phyloP scores from a whole-genome alignment of 2,113 vertebrate species.

The Eupsittula cactorum region DNA sequence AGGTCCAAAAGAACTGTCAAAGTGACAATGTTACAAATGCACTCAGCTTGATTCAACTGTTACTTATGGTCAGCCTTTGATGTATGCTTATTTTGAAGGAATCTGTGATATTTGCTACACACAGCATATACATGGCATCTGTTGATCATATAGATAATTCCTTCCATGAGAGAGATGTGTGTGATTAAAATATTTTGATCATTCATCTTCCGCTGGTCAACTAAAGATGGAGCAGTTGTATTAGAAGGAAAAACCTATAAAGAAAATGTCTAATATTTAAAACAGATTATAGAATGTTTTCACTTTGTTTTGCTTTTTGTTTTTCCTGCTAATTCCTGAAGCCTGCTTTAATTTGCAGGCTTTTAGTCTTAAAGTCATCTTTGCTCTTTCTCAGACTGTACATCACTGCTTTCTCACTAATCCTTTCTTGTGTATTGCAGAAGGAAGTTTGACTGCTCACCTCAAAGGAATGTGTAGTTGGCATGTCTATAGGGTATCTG shows the following conservation, averaged over 20 bases:
- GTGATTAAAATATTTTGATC: neutral
- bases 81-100: neutral
- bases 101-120: neutral
- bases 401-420: neutral
- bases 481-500: constrained; percentile 8
- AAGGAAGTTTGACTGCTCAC: constrained; percentile 23
- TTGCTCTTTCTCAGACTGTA: neutral
- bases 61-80: neutral
- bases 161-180: fast-evolving
- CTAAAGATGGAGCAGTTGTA: neutral
- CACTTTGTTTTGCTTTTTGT: neutral
- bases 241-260: neutral
- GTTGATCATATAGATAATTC: neutral
- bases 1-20: neutral
- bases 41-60: neutral
- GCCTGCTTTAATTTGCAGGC: neutral
- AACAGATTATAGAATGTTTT: neutral
- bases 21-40: neutral
- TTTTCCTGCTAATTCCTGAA: neutral
- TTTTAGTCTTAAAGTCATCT: neutral
- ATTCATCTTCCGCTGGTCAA: neutral
- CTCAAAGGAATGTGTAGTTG: constrained; percentile 50
- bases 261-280: neutral
- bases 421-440: neutral
- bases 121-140: fast-evolving